phyloP scores from a whole-genome alignment of 2,888 invertebrate genomes.

The Chelonus formosanus region DNA sequence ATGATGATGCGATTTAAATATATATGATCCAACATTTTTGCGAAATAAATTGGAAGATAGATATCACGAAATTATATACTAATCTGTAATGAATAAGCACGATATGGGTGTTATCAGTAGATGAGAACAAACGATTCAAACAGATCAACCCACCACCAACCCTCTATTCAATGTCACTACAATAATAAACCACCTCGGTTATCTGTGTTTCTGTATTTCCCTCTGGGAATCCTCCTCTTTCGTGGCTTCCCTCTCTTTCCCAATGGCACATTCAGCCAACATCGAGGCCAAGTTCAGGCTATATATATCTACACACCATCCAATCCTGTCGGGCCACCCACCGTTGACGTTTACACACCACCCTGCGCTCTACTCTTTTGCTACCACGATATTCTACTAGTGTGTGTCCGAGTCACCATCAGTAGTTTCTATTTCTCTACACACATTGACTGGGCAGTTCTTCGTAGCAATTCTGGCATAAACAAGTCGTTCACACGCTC shows the following conservation, averaged over 20 bases:
- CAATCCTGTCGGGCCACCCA: slow-evolving; percentile 32
- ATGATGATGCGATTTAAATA: too few species aligned
- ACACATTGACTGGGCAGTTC: not conserved
- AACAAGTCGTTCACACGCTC: slow-evolving; percentile 24
- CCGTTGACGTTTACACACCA: slow-evolving; percentile 40
- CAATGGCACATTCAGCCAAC: slow-evolving; percentile 53
- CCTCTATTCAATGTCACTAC: slow-evolving; percentile 59
- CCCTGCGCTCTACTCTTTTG: slow-evolving; percentile 29
- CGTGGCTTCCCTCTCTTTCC: slow-evolving; percentile 12
- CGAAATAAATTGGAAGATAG: too few species aligned
- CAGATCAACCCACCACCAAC: slow-evolving; percentile 50
- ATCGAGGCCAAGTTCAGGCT: slow-evolving; percentile 65
- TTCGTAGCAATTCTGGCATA: not conserved
- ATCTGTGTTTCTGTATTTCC: slow-evolving; percentile 64
- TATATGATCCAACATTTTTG: too few species aligned
- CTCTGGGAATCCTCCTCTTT: slow-evolving; percentile 56
- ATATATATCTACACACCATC: slow-evolving; percentile 48
- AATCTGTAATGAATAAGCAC: not conserved
- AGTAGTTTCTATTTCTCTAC: slow-evolving; percentile 39
- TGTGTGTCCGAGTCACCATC: slow-evolving; percentile 25
- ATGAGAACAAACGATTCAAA: slow-evolving; percentile 14
- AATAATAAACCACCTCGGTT: slow-evolving; percentile 62
- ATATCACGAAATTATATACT: too few species aligned
- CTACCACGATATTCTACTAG: slow-evolving; percentile 19
- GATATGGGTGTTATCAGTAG: slow-evolving; percentile 7